Evolutionary conservation across 1,140 invertebrate genomes (phyloP).

Genomic region (Drosophila lacertosa): DNA sequence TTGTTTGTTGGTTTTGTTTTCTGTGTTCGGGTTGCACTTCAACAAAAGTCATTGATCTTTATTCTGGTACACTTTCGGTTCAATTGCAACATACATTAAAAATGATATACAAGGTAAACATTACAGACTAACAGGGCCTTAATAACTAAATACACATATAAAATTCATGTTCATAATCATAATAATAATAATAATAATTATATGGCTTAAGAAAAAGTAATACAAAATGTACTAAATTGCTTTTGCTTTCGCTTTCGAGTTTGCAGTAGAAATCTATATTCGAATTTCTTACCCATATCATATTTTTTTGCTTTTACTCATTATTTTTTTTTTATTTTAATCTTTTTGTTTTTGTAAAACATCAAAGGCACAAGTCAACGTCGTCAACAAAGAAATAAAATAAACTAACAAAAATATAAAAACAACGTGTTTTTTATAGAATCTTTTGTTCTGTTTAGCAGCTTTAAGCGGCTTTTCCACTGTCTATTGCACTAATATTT

Average conservation of each 20-base stretch:
- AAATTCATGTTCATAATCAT: constrained; percentile 67
- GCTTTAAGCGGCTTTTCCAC: constrained; percentile 39
- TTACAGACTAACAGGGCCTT: constrained; percentile 69
- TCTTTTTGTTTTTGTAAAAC: constrained; percentile 60
- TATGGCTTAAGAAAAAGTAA: constrained; percentile 77
- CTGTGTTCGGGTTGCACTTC: constrained; percentile 63
- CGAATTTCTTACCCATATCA: constrained; percentile 29
- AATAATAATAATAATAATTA: constrained; percentile 49
- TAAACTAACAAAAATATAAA: constrained; percentile 61
- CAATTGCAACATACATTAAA: constrained; percentile 79
- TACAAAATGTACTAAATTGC: constrained; percentile 66
- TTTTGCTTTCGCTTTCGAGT: constrained; percentile 22
- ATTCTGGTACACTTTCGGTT: constrained; percentile 80
- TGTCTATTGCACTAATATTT: constrained; percentile 53
- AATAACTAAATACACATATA: constrained; percentile 73
- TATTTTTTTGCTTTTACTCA: constrained; percentile 25
- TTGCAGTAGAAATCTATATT: constrained; percentile 20
- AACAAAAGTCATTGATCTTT: constrained; percentile 84
- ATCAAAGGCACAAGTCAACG: constrained; percentile 84
- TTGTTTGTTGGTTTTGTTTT: constrained; percentile 47
- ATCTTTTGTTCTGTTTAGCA: constrained; percentile 49
- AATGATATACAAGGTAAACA: constrained; percentile 77
- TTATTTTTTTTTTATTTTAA: constrained; percentile 31
- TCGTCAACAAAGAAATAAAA: constrained; percentile 79
- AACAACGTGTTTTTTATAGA: constrained; percentile 38